Base-by-base conservation (phyloP, 2,888 invertebrate genomes). In the Epirrhoe tristata region DNA sequence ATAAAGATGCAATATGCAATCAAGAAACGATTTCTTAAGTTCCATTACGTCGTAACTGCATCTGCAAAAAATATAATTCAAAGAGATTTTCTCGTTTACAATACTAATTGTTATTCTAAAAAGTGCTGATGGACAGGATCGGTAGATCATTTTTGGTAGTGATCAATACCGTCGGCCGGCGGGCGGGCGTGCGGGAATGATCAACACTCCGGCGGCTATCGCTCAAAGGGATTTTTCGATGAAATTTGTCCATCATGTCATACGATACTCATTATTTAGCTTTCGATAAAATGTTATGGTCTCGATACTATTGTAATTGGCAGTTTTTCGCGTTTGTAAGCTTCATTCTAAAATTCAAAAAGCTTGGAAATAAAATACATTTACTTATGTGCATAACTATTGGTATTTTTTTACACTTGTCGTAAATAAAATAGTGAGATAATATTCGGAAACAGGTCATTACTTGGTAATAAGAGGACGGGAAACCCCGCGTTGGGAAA, bases 121-220 rank as follows among this genome's bases (percentile, higher is more conserved):
- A 72, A 59, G 57, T 67, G 67, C 58, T 57, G 70, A 71, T 71
- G 65, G 72, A 76, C 74, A 73, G 67, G 73, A 79, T 77, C 77
- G 73, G 80, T 81, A 78, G 77, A 78, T 84, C 83, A 74, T 85
- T 90, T 91, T 91, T 82, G 86, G 86, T 83, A 86, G 83, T 69
- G 78, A 75, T 83, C 85, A 84, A 76, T 79, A 70, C 71, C 71
- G 75, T 74, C 76, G 72, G 79, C 76, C 78, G 74, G 77, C 81
- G 75, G 75, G 75, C 24, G 24, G 78, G 81, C 93, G 93, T 93
- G 93, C 89, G 88, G 82, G 90, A 91, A 93, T 93, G 90, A 84
- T 80, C 84, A 91, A 92, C 92, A 91, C 75, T 79, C 82, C 82
- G 90, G 79, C 92, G 92, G 92, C 86, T 71, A 76, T 73, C 77